Base-by-base conservation (phyloP, 2,797 vertebrate genomes). In the Periparus ater region DNA sequence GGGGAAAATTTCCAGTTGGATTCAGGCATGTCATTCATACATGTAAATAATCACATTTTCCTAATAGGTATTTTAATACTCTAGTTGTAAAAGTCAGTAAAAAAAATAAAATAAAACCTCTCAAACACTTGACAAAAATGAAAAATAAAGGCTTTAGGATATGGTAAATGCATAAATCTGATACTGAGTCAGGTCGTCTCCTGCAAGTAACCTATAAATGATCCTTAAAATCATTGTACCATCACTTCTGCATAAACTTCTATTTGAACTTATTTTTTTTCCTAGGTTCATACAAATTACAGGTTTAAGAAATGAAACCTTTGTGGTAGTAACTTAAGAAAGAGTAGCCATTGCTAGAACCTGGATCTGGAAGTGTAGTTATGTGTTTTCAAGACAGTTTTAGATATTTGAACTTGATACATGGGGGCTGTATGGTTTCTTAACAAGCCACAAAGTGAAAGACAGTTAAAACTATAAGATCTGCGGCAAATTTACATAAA, bases 121-220 rank as follows among this genome's bases (percentile, higher is more conserved):
- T 5, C 3, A 20, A 17, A 1, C 2, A 12, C 2, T 50, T 54
- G 36, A 54, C 30, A 57, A 54, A 78, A 89, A 62, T 15, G 1
- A 54, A 85, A 68, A 90, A 51, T 12, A 38, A 9, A 47, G 4
- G 0, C 3, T 13, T 72, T 34, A 25, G 19, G 38, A 36, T 54
- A 47, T 3, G 1, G 6, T 44, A 70, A 55, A 40, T 57, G 11
- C 2, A 26, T 67, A n/a, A 48, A 60, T 5, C 5, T 44, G 3
- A 6, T 40, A 34, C 3, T 26, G 68, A 75, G 2, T 25, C 1
- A 26, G 44, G 9, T 51, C 0, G 36, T 48, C 85, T 75, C 3
- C 15, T 57, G 40, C 60, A 88, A 36, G 7, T 25, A 63, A 58
- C 21, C 29, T 34, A 36, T 50, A 10, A 75, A 44, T 47, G 2